Base-by-base conservation (phyloP, 2,797 vertebrate genomes). In the Ciconia nigra region DNA sequence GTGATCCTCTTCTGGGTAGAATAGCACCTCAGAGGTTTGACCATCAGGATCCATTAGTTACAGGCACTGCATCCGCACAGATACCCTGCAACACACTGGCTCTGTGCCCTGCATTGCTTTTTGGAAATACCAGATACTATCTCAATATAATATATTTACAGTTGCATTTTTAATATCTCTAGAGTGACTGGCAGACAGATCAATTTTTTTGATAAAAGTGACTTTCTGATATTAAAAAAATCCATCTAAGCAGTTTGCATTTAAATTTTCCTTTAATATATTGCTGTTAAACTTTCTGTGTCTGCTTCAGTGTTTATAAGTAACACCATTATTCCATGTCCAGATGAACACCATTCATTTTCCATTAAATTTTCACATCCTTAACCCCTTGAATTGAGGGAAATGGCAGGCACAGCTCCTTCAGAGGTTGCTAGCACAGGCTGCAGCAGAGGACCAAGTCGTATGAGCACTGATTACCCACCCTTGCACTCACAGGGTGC, bases 311-410 rank as follows among this genome's bases (percentile, higher is more conserved):
- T 71, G 33, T 94, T 96, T 92, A 25, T 78, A 69, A 78, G 24
- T 33, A 85, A 63, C 21, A 49, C 59, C 8, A 29, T 86, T 86
- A 79, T 80, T 82, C 74, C 44, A 29, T 15, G 18, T 73, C 67
- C 83, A 83, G 83, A 94, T 90, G 93, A 94, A n/a, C 26, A 22
- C 25, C 19, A 57, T 88, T 92, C 46, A 31, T 93, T 93, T 94
- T 87, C 83, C 37, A 39, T 90, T 72, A 57, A 18, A 37, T 87
- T 90, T 95, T 94, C 51, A 83, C 57, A 77, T 85, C 63, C 70
- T 82, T 91, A 76, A 59, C 33, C 28, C 29, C 22, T 66, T 39
- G n/a, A 69, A 71, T 16, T 31, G 54, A 49, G 61, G 61, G 24
- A 91, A 91, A 52, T 9, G 44, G 33, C 54, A 90, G 39, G 41